These are phyloP conservation scores for Clitarchus hookeri DNA, from an alignment of 2,888 invertebrate species.

Conservation along the genomic window DNA sequence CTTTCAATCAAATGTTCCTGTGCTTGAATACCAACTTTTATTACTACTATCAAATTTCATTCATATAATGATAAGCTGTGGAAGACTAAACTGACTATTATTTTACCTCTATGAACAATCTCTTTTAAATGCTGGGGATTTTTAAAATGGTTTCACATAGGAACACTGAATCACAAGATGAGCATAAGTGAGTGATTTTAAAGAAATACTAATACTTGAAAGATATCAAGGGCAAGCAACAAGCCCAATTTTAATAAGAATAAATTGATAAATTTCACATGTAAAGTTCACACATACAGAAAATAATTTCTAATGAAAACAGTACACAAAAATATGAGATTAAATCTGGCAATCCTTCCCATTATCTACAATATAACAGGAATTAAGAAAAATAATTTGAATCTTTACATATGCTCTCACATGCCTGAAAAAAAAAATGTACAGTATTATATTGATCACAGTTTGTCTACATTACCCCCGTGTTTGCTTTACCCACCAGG, in stretches of 20 bases:
- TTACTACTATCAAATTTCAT: background rate
- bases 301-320: background rate
- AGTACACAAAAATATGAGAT: background rate
- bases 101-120: background rate
- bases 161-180: background rate
- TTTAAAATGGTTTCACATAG: background rate
- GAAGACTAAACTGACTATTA: background rate
- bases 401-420: background rate
- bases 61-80: background rate
- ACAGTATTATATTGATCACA: background rate
- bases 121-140: too few relatives aligned
- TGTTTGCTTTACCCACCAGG: background rate
- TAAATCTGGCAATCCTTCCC: background rate
- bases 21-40: background rate
- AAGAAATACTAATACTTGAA: too few relatives aligned
- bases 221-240: too few relatives aligned
- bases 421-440: background rate
- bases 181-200: too few relatives aligned
- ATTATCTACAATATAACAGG: background rate
- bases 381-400: background rate
- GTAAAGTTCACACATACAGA: background rate
- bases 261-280: background rate
- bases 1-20: background rate
- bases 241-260: background rate
- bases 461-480: background rate